Percentiles rank a stretch among this genome's conserved stretches.
Evolutionary conservation across 1,140 invertebrate genomes (phyloP).

Genomic region (Drosophila nasuta): DNA sequence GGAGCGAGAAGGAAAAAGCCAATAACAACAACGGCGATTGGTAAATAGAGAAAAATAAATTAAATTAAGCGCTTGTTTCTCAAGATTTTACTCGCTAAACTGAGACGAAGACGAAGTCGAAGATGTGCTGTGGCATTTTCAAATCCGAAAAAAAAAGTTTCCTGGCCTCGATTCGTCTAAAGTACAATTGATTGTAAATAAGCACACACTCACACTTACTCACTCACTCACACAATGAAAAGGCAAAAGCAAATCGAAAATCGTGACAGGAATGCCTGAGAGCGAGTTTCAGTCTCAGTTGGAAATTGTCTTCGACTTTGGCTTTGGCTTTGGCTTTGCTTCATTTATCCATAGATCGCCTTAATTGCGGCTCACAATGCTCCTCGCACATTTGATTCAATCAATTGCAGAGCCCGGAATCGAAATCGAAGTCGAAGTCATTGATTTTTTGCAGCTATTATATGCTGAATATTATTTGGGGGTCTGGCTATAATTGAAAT

Average conservation of each 20-base stretch:
- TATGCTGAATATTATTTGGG: constrained; percentile 3
- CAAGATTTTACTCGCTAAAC: constrained; percentile 52
- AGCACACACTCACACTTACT: constrained; percentile 36
- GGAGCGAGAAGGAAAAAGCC: constrained; percentile 17
- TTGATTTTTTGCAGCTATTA: constrained; percentile 57
- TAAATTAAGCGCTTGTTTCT: constrained; percentile 82
- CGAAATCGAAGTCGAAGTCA: constrained; percentile 27
- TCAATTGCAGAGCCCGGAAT: constrained; percentile 52
- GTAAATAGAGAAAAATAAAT: constrained; percentile 72
- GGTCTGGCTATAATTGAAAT: constrained; percentile 69
- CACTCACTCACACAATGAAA: constrained; percentile 28
- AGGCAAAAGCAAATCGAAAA: constrained; percentile 79
- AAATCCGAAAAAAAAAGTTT: constrained; percentile 51
- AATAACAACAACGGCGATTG: constrained; percentile 42
- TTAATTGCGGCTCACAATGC: constrained; percentile 69
- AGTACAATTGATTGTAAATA: constrained; percentile 79
- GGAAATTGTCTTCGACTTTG: constrained; percentile 15
- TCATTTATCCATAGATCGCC: constrained; percentile 67
- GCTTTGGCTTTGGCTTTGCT: constrained; percentile 4
- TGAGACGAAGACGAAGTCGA: not conserved
- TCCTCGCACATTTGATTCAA: constrained; percentile 72
- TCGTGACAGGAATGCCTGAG: constrained; percentile 75
- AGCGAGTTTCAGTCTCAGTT: not conserved
- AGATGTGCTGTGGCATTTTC: constrained; percentile 57
- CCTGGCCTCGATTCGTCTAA: constrained; percentile 56